A percentile compares a stretch with the other conserved stretches of the same genome.
Conservation (phyloP, 1,140 invertebrate species). For the Scylla paramamosain region DNA sequence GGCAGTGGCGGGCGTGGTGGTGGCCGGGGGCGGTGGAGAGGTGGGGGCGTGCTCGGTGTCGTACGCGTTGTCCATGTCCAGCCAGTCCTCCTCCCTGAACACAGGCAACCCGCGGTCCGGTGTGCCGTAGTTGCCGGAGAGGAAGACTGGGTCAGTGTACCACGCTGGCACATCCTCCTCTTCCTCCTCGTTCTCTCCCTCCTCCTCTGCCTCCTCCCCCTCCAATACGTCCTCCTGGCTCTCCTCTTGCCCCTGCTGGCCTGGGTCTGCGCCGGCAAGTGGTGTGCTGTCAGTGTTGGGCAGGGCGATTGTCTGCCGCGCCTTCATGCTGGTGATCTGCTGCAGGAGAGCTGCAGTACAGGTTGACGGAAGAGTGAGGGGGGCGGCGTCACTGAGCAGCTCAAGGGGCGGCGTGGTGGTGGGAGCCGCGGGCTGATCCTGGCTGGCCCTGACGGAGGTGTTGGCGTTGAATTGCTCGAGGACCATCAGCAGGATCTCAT, state of each 20-base stretch:
- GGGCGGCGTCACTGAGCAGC: slow-evolving; percentile 35
- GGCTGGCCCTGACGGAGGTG: background rate
- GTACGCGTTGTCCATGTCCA: slow-evolving; percentile 53
- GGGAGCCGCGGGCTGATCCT: background rate
- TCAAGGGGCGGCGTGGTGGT: background rate
- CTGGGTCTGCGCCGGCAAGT: background rate
- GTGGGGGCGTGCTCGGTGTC: background rate
- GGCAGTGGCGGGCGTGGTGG: background rate
- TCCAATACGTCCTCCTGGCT: background rate
- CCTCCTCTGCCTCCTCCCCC: background rate
- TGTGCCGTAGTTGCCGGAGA: slow-evolving; percentile 63
- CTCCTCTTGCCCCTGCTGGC: background rate
- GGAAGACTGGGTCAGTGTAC: slow-evolving; percentile 59
- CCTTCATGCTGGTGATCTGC: background rate
- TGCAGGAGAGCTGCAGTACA: slow-evolving; percentile 57
- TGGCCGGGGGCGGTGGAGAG: background rate
- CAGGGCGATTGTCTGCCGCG: background rate
- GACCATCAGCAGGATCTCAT: slow-evolving; percentile 35
- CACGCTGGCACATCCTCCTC: slow-evolving; percentile 52
- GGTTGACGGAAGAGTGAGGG: slow-evolving; percentile 45
- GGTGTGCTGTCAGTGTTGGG: background rate
- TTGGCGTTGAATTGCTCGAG: slow-evolving; percentile 43
- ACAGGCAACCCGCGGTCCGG: slow-evolving; percentile 54
- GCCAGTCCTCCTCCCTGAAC: slow-evolving; percentile 62
- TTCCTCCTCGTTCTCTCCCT: slow-evolving; percentile 15